Evolutionary conservation across 1,140 invertebrate genomes (phyloP), one percentile per base, ranked within the genome.

Genomic region (Anagrus nilaparvatae): DNA sequence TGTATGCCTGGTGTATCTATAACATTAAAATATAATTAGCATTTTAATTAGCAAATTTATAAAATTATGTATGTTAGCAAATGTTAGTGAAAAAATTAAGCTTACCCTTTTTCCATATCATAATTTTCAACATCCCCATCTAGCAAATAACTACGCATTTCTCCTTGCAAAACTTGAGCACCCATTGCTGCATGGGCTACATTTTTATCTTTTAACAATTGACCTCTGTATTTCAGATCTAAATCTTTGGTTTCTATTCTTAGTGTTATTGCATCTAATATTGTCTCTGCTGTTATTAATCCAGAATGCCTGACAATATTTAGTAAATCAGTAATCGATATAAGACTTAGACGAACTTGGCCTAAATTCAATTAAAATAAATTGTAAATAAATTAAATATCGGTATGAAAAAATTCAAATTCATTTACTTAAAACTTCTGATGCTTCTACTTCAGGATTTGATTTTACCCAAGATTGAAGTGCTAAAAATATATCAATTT

Each of bases 401-500:
- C 21, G 29, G 25, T 24, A 16, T 20, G 6, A 9, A 34, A n/a
- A 30, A 32, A 4, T 44, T 19, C n/a, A 28, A 46, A 29, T 44
- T 7, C 31, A 40, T 34, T 54, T 47, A 68, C 66, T 48, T 49
- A 67, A 53, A 28, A 67, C 52, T 39, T 57, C 65, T 12, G 70
- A 70, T 2, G 70, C 57, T 50, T 85, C 78, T 18, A 76, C 51
- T 48, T 76, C 74, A 57, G 78, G 70, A 76, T 96, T 78, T 51
- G 79, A 67, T 57, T 76, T 79, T 44, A 84, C 82, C 94, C 94
- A 98, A 34, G 75, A 73, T 55, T 77, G 75, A 3, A 97, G 84
- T 6, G 87, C 85, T 52, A 78, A 72, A 66, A 98, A 99, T 47
- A 99, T 96, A 53, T 97, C 84, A 18, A 94, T 86, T 70, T 99